Base-by-base conservation (phyloP, 64 coral and sea anemone species). In the Pocillopora damicornis region DNA sequence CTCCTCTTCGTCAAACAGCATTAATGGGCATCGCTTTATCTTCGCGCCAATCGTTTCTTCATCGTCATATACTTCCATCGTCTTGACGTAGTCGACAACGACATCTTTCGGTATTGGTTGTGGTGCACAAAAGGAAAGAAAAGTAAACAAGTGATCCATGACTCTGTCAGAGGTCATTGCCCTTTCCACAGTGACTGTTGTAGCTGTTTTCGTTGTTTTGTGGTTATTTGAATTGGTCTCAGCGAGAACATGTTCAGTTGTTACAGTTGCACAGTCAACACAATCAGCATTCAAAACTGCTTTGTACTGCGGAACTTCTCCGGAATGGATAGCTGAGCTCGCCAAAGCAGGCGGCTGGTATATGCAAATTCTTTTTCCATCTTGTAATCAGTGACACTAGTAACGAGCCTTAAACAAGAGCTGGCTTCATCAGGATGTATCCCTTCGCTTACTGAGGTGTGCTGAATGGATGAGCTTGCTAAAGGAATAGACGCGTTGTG, bases 291-390 rank as follows among this genome's bases (percentile, higher is more conserved):
- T 61, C n/a, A 74, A 62, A 61, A 13, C 59, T 18, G 6, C 42
- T 45, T 17, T 59, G 20, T 56, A 62, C 57, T 9, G 5, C 25
- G 37, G 57, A 57, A 79, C 61, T 37, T 15, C 30, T 66, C 73
- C 36, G 71, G 86, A 71, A 63, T 91, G 86, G 67, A 84, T 60
- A 51, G 60, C 89, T 7, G 80, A 80, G 58, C 67, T 57, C 15
- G 60, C 89, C 15, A 91, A 15, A 11, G 82, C 89, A 14, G 86
- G 26, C 8, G 81, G 89, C 59, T 90, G 89, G 18, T 83, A 83
- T 76, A 74, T 13, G 76, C 83, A 58, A 92, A 58, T 13, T 82
- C 5, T 82, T 56, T 26, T 42, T 16, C 75, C 17, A 34, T 81
- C 18, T 83, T 59, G 75, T 83, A 22, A 14, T 88, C 79, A 60